Evolutionary conservation across 64 coral and sea anemone species (phyloP).

Genomic region (Orbicella faveolata): DNA sequence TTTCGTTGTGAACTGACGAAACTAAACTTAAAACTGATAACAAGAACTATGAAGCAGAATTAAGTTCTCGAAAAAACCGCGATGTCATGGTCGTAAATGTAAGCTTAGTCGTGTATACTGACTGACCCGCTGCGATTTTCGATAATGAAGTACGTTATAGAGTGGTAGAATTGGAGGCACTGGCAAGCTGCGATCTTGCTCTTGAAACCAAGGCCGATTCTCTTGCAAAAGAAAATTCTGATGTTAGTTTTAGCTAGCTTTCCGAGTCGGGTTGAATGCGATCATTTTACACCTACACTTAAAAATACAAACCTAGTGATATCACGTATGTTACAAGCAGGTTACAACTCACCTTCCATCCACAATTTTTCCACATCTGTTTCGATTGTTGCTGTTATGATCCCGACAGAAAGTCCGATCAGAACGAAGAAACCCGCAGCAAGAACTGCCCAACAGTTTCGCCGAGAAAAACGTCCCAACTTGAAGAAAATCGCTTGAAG

Average conservation of each 20-base stretch:
- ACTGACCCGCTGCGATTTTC: no score
- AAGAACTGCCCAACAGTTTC: conserved; percentile 52
- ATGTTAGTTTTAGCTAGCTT: background rate
- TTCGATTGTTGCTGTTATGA: conserved; percentile 74
- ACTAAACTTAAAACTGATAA: background rate
- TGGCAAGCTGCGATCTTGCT: no score
- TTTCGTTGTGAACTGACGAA: background rate
- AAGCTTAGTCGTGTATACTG: no score
- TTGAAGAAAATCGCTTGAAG: conserved; percentile 76
- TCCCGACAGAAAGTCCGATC: conserved; percentile 47
- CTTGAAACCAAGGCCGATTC: no score
- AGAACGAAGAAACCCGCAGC: conserved; percentile 62
- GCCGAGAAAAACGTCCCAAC: conserved; percentile 61
- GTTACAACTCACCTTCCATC: conserved; percentile 78
- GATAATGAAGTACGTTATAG: no score
- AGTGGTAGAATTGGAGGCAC: no score
- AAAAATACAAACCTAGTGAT: background rate
- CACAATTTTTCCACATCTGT: conserved; percentile 93
- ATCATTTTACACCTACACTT: background rate
- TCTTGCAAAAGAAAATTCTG: background rate
- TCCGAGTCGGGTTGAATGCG: background rate
- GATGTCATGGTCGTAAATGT: no score
- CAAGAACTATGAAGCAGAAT: no score
- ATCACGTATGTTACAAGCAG: no score
- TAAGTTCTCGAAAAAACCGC: no score